Evolutionary conservation across 2,797 vertebrate genomes (phyloP).

Genomic region (Myotis findleyi): DNA sequence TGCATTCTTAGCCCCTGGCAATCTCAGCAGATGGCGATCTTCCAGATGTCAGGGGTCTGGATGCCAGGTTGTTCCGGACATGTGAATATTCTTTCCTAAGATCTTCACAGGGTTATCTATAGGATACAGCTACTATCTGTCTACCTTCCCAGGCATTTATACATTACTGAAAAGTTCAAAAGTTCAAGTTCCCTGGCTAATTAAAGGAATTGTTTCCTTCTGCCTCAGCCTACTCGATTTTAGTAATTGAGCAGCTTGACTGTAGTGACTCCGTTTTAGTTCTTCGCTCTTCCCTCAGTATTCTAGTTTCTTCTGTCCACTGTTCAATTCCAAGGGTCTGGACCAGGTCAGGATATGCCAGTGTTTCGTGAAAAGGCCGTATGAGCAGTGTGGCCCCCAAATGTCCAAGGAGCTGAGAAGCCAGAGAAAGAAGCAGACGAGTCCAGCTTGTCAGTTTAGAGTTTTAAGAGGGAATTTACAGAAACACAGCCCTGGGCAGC

Average conservation of each 20-base stretch:
- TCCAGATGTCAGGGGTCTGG: neutral
- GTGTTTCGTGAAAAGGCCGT: neutral
- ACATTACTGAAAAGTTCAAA: neutral
- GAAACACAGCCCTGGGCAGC: neutral
- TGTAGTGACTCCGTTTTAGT: neutral
- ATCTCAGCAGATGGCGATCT: neutral
- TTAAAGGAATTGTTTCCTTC: neutral
- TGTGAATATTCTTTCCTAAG: neutral
- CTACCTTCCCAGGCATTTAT: neutral
- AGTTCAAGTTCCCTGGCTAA: neutral
- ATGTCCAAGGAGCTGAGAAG: too few species aligned
- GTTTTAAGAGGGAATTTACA: neutral
- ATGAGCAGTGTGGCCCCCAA: neutral
- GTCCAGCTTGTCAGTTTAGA: neutral
- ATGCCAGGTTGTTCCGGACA: neutral
- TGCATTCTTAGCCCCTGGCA: neutral
- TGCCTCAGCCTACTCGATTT: neutral
- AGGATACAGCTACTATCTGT: too few species aligned
- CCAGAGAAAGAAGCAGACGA: neutral
- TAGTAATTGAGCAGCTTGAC: neutral
- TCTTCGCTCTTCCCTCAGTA: neutral
- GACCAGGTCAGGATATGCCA: neutral
- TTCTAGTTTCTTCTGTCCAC: neutral
- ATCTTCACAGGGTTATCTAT: neutral
- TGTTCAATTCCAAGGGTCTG: neutral